phyloP scores from a whole-genome alignment of 2,113 vertebrate species.

The Holacanthus passer region DNA sequence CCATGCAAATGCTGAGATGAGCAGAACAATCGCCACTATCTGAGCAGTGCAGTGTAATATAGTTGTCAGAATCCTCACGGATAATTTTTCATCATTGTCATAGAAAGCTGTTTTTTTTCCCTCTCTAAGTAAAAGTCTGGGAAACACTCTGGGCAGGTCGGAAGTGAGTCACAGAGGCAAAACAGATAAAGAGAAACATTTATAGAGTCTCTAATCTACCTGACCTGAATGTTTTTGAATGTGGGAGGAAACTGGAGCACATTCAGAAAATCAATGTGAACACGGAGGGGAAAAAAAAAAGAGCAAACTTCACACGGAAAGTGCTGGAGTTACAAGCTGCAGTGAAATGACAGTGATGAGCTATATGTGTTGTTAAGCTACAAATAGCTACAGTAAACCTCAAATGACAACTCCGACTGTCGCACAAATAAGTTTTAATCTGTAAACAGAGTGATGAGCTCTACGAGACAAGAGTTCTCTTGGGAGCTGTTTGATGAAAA shows the following conservation, averaged over 20 bases:
- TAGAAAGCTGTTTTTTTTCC: background rate
- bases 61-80: background rate
- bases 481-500: conserved; percentile 23
- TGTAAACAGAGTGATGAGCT: conserved; percentile 14
- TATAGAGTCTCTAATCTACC: conserved; percentile 68
- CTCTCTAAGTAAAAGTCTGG: conserved; percentile 11
- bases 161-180: conserved; percentile 48
- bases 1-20: background rate
- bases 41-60: background rate
- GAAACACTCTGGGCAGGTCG: conserved; percentile 39
- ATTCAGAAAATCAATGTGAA: conserved; percentile 60
- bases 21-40: background rate
- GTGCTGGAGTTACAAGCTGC: conserved; percentile 13
- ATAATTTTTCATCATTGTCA: background rate
- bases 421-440: conserved; percentile 20
- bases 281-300: conserved; percentile 34
- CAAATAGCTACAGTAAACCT: conserved; percentile 3
- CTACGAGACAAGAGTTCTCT: background rate
- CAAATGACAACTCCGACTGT: background rate
- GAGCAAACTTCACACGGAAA: conserved; percentile 21
- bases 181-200: conserved; percentile 60
- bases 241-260: conserved; percentile 66
- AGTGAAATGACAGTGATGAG: conserved; percentile 38
- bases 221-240: conserved; percentile 70
- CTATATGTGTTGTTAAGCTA: background rate